Conservation (phyloP, 2,888 invertebrate genomes). For the Heliothis peltigera region DNA sequence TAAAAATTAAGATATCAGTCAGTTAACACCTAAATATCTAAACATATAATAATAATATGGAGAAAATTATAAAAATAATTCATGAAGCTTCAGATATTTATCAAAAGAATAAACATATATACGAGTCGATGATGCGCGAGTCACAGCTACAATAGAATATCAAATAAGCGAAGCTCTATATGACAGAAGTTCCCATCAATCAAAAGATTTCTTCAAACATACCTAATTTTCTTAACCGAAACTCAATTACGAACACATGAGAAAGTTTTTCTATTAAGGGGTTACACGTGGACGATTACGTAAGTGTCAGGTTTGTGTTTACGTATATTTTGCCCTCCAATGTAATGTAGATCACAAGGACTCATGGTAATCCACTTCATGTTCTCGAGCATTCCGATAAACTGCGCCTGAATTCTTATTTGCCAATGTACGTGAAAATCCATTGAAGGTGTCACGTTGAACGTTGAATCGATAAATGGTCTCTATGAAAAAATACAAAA, state of each 20-base stretch:
- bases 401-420: constrained; percentile 65
- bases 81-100: constrained; percentile 41
- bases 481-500: constrained; percentile 69
- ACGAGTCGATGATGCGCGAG: constrained; percentile 39
- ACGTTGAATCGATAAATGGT: constrained; percentile 77
- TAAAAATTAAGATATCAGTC: constrained; percentile 68
- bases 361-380: constrained; percentile 70
- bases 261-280: constrained; percentile 73
- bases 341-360: constrained; percentile 71
- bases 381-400: constrained; percentile 55
- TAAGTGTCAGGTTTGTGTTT: constrained; percentile 68
- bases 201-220: constrained; percentile 60
- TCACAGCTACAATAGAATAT: constrained; percentile 50
- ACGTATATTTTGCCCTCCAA: constrained; percentile 50
- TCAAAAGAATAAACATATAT: constrained; percentile 43
- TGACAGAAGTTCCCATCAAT: constrained; percentile 53
- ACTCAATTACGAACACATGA: constrained; percentile 63
- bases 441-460: constrained; percentile 79
- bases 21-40: constrained; percentile 56
- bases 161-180: constrained; percentile 59
- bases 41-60: constrained; percentile 35
- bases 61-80: constrained; percentile 46
- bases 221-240: constrained; percentile 64
- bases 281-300: constrained; percentile 72
- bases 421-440: constrained; percentile 67